Evolutionary conservation across 2,888 invertebrate genomes (phyloP).

Genomic region (Girardia tigrina): DNA sequence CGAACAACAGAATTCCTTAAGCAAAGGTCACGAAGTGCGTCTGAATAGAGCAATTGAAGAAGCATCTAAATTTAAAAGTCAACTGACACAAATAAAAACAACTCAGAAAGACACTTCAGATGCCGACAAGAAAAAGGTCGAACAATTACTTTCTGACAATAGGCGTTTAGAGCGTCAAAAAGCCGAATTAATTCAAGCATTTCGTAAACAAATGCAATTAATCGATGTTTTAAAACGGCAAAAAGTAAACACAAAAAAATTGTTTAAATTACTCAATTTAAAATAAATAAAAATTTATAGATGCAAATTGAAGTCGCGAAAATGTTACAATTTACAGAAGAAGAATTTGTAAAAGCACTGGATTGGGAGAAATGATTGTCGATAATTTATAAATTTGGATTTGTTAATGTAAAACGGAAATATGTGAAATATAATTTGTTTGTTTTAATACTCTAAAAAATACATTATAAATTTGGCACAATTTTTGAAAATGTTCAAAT

Average conservation of each 20-base stretch:
- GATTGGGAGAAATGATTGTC: constrained; percentile 46
- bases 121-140: constrained; percentile 45
- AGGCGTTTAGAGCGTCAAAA: constrained; percentile 51
- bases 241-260: constrained; percentile 44
- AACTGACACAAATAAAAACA: background rate
- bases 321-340: constrained; percentile 51
- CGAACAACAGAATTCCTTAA: constrained; percentile 50
- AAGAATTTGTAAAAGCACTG: constrained; percentile 51
- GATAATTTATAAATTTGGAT: too few species aligned
- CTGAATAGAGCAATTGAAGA: constrained; percentile 54
- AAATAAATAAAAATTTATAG: constrained; percentile 40
- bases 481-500: too few species aligned
- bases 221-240: constrained; percentile 51
- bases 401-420: background rate
- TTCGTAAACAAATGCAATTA: constrained; percentile 51
- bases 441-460: background rate
- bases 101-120: constrained; percentile 43
- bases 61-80: constrained; percentile 44
- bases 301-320: constrained; percentile 52
- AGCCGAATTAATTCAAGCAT: constrained; percentile 50
- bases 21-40: constrained; percentile 52
- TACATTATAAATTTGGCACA: background rate
- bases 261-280: too few species aligned
- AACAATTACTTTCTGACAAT: constrained; percentile 48
- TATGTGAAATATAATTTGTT: background rate